Conservation (phyloP, 1,140 invertebrate species). For the Brachionus paranguensis region DNA sequence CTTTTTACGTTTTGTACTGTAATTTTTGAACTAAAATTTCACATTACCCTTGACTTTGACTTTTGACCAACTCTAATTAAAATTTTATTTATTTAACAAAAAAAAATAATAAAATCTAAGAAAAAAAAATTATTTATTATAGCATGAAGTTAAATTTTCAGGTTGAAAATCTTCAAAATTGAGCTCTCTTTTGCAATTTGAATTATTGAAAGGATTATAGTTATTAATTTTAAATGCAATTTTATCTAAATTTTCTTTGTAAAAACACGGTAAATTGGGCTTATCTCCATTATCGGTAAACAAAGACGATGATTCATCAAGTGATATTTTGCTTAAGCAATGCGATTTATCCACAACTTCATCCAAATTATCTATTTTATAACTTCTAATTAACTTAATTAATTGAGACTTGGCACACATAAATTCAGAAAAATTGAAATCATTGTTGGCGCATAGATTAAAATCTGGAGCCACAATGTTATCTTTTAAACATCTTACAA, state of each 20-base stretch:
- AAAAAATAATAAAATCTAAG: not conserved
- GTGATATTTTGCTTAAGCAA: not conserved
- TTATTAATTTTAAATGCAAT: not conserved
- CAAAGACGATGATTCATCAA: not conserved
- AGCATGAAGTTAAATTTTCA: not conserved
- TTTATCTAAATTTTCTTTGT: conserved; percentile 7
- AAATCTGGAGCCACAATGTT: not conserved
- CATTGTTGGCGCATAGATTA: not conserved
- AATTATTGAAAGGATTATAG: not conserved
- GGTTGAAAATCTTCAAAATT: not conserved
- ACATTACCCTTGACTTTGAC: no score
- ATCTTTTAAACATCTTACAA: conserved; percentile 15
- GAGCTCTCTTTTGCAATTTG: not conserved
- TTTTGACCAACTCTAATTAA: no score
- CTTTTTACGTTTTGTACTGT: no score
- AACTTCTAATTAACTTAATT: not conserved
- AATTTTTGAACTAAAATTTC: no score
- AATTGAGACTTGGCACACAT: not conserved
- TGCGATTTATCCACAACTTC: not conserved
- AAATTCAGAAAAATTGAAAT: not conserved
- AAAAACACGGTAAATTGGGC: conserved; percentile 2
- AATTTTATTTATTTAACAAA: not conserved
- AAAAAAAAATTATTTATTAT: not conserved
- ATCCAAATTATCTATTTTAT: not conserved
- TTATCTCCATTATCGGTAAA: not conserved